A percentile compares a stretch with the other conserved stretches of the same genome.
Conservation (phyloP, 2,888 invertebrate species). For the Apamea crenata region DNA sequence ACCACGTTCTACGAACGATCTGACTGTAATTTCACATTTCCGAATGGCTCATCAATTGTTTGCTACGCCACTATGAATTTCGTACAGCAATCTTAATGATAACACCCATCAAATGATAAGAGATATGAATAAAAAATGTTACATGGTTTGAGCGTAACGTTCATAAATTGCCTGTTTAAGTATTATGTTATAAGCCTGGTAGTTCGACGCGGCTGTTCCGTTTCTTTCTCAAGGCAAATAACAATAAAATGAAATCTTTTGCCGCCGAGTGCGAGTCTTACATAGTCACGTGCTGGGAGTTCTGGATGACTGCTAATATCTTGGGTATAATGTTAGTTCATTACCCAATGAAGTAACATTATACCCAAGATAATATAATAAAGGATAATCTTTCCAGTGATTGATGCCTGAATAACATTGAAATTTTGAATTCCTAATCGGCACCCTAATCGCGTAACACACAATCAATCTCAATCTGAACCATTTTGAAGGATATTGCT, state of each 20-base stretch:
- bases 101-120: slow-evolving; percentile 66
- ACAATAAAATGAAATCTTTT: slow-evolving; percentile 53
- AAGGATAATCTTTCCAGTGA: neutral
- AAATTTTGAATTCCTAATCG: neutral
- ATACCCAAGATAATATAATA: too few relatives aligned
- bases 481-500: too few relatives aligned
- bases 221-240: slow-evolving; percentile 46
- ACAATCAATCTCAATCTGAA: too few relatives aligned
- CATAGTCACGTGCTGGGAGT: neutral
- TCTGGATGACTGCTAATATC: slow-evolving; percentile 5
- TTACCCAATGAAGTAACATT: too few relatives aligned
- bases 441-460: too few relatives aligned
- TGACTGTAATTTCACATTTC: slow-evolving; percentile 14
- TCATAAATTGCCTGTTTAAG: slow-evolving; percentile 32
- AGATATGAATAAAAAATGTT: slow-evolving; percentile 55
- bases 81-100: slow-evolving; percentile 61
- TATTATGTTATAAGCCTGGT: slow-evolving; percentile 22
- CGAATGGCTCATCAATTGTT: slow-evolving; percentile 37
- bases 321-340: too few relatives aligned
- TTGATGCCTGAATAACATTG: slow-evolving; percentile 1
- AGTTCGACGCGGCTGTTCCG: slow-evolving; percentile 29
- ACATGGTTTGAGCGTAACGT: slow-evolving; percentile 44
- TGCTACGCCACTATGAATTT: slow-evolving; percentile 47
- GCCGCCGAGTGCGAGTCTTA: neutral
- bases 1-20: neutral